Conservation (phyloP, 2,888 invertebrate species). For the Phortica magna region DNA sequence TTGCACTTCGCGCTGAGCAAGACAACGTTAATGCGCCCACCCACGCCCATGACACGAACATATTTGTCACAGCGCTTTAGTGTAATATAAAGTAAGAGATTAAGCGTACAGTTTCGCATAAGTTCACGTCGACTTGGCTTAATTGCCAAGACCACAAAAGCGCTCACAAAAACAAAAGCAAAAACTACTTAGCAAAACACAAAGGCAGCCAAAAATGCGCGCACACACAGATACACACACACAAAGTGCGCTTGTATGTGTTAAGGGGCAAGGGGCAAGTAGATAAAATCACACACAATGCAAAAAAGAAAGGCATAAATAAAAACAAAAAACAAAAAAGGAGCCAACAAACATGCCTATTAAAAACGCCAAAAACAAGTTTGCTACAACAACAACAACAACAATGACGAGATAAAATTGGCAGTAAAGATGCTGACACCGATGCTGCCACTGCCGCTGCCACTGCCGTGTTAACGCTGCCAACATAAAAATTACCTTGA, state of each 20-base stretch:
- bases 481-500: slow-evolving; percentile 33
- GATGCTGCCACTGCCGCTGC: neutral
- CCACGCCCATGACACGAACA: neutral
- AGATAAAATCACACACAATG: neutral
- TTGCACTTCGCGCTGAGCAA: neutral
- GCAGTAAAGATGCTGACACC: neutral
- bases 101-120: slow-evolving; percentile 2
- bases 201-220: neutral
- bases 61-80: slow-evolving; percentile 1
- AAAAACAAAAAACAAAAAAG: neutral
- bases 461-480: slow-evolving; percentile 11
- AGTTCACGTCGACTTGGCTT: slow-evolving; percentile 4
- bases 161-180: neutral
- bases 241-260: neutral
- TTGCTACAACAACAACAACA: neutral
- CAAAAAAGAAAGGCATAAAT: neutral
- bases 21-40: neutral
- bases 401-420: neutral
- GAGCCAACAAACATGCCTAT: neutral
- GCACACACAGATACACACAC: neutral
- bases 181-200: neutral
- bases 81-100: neutral
- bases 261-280: neutral
- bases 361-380: slow-evolving; percentile 1
- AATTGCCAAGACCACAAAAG: slow-evolving; percentile 15